Base-by-base conservation (phyloP, 2,113 vertebrate species). In the Trochalopteron elliotii region DNA sequence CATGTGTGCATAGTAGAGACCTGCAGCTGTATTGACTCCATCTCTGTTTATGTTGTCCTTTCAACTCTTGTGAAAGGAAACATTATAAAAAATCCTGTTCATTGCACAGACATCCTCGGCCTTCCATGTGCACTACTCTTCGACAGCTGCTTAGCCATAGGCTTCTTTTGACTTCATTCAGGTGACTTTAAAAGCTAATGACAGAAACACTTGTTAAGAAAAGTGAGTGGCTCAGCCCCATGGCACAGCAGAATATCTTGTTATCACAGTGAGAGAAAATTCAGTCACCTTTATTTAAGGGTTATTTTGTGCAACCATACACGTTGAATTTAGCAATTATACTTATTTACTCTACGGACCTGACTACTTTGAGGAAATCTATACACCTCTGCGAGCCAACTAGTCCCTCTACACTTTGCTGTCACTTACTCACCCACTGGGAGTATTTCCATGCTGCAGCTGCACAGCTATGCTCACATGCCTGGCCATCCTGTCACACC, bases 141-240 rank as follows among this genome's bases (percentile, higher is more conserved):
- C 0, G 5, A 59, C 60, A 91, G 87, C 50, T 94, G 79, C 83
- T 94, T 86, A 74, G 69, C 76, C 77, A 74, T 10, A 1, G 80
- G 89, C 56, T 91, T 67, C 40, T 67, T 91, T 70, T 70, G 61
- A 24, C 55, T 95, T 89, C 55, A 67, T 40, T 71, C 64, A 68
- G 65, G 88, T 92, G 82, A 90, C 74, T 78, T 94, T 87, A 85
- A 90, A 85, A 87, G 70, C 35, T 85, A 84, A 90, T 37, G 88
- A 91, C 90, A 90, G 87, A 87, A 96, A 70, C 85, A 87, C 47
- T 82, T 81, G 61, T 63, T 84, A 87, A 81, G 60, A 39, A 68
- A 80, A 93, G 40, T 44, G 81, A 87, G 60, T 71, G 28, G 28
- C n/a, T 87, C 15, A 84, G 52, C 78, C 78, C 47, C 9, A 30